These are phyloP conservation scores for Beris morrisii DNA, from an alignment of 2,888 invertebrate species.

Conservation along the genomic window DNA sequence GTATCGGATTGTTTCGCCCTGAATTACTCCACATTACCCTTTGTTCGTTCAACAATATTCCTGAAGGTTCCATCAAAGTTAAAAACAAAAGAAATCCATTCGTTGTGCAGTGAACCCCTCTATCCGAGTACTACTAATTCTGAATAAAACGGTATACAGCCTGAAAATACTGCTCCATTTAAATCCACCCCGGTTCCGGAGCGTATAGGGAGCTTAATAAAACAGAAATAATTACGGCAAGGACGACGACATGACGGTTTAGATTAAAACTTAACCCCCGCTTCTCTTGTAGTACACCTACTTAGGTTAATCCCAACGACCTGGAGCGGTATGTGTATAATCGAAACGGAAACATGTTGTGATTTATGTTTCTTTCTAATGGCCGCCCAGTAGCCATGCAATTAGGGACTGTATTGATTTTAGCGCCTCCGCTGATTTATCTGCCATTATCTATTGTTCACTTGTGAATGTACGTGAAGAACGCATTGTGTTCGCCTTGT, in stretches of 20 bases:
- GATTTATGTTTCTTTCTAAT: constrained; percentile 31
- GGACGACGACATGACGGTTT: constrained; percentile 5
- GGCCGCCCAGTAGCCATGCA: constrained; percentile 12
- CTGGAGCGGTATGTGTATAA: constrained; percentile 10
- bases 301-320: constrained; percentile 10
- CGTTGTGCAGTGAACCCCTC: constrained; percentile 1
- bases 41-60: too few relatives aligned
- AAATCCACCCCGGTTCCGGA: not conserved
- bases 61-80: too few relatives aligned
- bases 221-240: constrained; percentile 25
- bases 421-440: constrained; percentile 13
- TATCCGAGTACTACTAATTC: constrained; percentile 1
- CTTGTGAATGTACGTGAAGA: not conserved
- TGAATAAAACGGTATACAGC: constrained; percentile 6
- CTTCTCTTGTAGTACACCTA: constrained; percentile 5
- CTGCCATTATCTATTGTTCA: not conserved
- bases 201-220: constrained; percentile 14
- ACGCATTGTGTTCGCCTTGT: constrained; percentile 5
- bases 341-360: constrained; percentile 21
- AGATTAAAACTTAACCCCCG: constrained; percentile 7
- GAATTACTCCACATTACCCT: too few relatives aligned
- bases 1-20: too few relatives aligned
- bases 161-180: constrained; percentile 1
- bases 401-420: constrained; percentile 22
- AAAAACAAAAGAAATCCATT: constrained; percentile 8